Percentiles rank a stretch among this genome's conserved stretches.
Conservation (phyloP, 2,113 vertebrate genomes). For the Tragelaphus buxtoni region DNA sequence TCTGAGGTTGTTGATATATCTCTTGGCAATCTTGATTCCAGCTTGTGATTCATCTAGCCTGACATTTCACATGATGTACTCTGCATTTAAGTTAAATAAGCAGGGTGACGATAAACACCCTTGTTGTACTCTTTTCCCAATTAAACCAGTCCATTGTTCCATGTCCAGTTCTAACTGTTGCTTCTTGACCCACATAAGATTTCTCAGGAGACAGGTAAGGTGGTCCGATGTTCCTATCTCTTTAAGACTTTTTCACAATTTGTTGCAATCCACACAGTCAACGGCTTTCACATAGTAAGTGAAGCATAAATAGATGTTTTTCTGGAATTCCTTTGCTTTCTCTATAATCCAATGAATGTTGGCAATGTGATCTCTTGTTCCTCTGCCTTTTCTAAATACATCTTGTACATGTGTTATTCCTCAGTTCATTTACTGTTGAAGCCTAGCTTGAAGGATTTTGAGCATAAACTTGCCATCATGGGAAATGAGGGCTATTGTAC, state of each 20-base stretch:
- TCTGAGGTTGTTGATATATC: background rate
- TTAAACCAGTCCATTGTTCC: background rate
- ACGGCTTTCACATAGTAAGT: background rate
- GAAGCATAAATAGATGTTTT: background rate
- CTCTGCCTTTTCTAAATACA: background rate
- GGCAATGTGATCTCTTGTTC: background rate
- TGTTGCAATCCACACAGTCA: background rate
- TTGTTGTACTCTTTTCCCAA: background rate
- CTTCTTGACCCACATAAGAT: background rate
- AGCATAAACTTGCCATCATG: background rate
- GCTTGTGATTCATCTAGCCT: background rate
- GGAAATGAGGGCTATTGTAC: background rate
- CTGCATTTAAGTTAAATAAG: background rate
- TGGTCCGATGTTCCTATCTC: background rate
- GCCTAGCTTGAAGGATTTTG: background rate
- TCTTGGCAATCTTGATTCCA: background rate
- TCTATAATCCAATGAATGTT: background rate
- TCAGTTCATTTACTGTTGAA: background rate
- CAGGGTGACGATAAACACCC: background rate
- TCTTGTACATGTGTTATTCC: background rate
- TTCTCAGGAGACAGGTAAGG: background rate
- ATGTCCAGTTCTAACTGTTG: background rate
- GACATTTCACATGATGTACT: background rate
- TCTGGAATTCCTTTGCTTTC: background rate
- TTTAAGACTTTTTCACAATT: background rate